Base-by-base conservation (phyloP, 1,140 invertebrate genomes). In the Diachasma alloeum region DNA sequence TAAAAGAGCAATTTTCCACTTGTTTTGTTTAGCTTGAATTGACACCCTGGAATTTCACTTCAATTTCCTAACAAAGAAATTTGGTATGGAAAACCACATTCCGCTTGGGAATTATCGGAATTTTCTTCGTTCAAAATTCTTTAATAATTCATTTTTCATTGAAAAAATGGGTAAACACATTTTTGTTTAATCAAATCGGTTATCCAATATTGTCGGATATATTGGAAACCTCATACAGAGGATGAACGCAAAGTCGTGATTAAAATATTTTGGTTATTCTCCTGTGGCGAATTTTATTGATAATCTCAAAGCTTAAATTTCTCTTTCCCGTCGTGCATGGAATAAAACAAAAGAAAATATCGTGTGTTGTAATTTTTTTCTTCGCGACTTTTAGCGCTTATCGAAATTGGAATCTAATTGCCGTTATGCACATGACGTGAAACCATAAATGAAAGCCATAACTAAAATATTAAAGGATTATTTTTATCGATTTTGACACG, bases 351-450 rank as follows among this genome's bases (percentile, higher is more conserved):
- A 9, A 59, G 6, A 17, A 22, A 17, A 59, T 5, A 31, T 10
- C n/a, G n/a, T n/a, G n/a, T n/a, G 19, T n/a, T 59, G n/a, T 59
- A 22, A 59, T 17, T 59, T 59, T 59, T n/a, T 59, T 59, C 31
- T 59, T 59, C 53, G 22, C 53, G 4, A 19, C 19, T 59, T 59
- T 59, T 19, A 19, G 9, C 9, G 53, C 53, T 46, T 46, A 59
- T 59, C 53, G 22, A 59, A 59, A 59, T 59, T 59, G n/a, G n/a
- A 59, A 59, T 59, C 19, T 59, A 59, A 59, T 59, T 59, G 53
- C 53, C 17, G 9, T 59, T n/a, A 46, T n/a, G 11, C 44, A 46
- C 44, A 46, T 46, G 31, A 31, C 31, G 31, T 31, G 31, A 6
- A 31, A 31, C 31, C 44, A n/a, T 15, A n/a, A 11, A 15, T n/a